phyloP scores from a whole-genome alignment of 2,888 invertebrate genomes.

The Criorhina ranunculi region DNA sequence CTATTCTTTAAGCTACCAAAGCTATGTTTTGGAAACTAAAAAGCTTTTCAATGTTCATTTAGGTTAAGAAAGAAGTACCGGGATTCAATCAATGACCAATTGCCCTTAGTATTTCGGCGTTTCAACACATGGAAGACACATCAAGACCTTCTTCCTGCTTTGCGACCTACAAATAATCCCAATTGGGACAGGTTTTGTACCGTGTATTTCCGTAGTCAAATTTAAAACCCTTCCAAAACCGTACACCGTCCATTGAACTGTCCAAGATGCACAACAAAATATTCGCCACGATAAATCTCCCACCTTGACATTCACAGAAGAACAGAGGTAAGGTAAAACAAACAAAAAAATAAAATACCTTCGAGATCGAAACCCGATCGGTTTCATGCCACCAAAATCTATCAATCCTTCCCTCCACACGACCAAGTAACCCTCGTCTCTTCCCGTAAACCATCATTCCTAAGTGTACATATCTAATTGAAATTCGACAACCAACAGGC shows the following conservation, averaged over 20 bases:
- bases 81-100: too few species aligned
- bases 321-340: not conserved
- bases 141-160: too few species aligned
- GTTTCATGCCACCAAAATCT: slow-evolving; percentile 33
- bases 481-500: slow-evolving; percentile 72
- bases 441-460: slow-evolving; percentile 8
- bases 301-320: slow-evolving; percentile 49
- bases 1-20: too few species aligned
- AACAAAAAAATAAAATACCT: not conserved
- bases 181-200: too few species aligned
- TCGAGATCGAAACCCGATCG: slow-evolving; percentile 56
- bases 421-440: not conserved
- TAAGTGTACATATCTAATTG: slow-evolving; percentile 62
- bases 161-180: not conserved
- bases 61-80: too few species aligned
- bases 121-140: too few species aligned
- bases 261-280: slow-evolving; percentile 27
- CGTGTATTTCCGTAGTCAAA: too few species aligned
- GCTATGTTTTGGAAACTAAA: too few species aligned
- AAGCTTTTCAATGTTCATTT: too few species aligned
- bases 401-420: too few species aligned
- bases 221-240: too few species aligned
- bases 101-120: too few species aligned
- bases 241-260: slow-evolving; percentile 55
- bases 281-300: slow-evolving; percentile 58